A percentile compares a stretch with the other conserved stretches of the same genome.
These are phyloP conservation scores for Aphidoletes aphidimyza DNA, from an alignment of 2,888 invertebrate genomes.

Conservation along the genomic window DNA sequence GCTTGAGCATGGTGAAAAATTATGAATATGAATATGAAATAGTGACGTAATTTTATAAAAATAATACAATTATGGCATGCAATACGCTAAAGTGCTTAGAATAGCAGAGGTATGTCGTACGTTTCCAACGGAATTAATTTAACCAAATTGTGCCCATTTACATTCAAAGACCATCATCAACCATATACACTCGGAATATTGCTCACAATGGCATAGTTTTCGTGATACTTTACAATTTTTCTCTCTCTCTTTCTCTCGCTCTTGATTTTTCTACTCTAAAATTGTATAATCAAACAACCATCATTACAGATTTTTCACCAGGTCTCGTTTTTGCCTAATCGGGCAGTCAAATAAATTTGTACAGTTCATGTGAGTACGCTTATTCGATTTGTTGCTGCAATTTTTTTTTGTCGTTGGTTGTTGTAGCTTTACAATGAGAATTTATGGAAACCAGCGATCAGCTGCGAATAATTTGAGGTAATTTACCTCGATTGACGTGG, in stretches of 20 bases:
- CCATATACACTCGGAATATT: neutral
- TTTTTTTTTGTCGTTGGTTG: no score
- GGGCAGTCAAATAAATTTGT: neutral
- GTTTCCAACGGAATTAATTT: neutral
- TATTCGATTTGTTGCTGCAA: neutral
- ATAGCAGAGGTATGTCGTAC: neutral
- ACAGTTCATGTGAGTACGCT: constrained; percentile 8
- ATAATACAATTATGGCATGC: constrained; percentile 11
- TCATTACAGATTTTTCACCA: neutral
- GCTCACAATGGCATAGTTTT: constrained; percentile 11
- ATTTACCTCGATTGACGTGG: constrained; percentile 39
- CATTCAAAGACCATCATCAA: neutral
- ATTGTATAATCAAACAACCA: constrained; percentile 1
- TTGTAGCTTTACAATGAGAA: neutral
- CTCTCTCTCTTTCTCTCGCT: no score
- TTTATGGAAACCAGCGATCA: constrained; percentile 17
- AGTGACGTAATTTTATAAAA: constrained; percentile 37
- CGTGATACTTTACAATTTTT: no score
- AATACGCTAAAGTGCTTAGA: neutral
- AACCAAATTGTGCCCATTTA: constrained; percentile 7
- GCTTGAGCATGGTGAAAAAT: no score
- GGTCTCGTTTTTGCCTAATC: neutral
- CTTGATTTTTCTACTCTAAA: no score
- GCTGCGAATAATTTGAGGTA: constrained; percentile 41
- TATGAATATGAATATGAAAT: neutral